Conservation (phyloP, 2,888 invertebrate genomes). For the Drosophila putrida region DNA sequence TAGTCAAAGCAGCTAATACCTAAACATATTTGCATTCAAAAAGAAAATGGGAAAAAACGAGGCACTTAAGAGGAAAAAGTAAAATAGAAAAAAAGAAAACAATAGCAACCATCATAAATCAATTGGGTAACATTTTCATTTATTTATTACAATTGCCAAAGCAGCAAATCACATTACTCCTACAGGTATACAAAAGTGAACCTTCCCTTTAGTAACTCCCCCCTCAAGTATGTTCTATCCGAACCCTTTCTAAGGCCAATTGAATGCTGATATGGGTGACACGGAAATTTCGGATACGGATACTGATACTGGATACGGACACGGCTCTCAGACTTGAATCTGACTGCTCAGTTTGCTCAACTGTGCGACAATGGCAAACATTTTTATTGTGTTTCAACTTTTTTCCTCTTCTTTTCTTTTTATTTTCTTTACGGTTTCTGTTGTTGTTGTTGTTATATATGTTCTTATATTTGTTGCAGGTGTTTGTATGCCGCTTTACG, state of each 20-base stretch:
- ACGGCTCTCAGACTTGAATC: neutral
- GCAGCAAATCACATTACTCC: constrained; percentile 53
- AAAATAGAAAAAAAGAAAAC: neutral
- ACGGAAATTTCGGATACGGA: constrained; percentile 44
- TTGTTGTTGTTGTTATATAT: constrained; percentile 10
- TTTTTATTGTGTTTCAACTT: too few relatives aligned
- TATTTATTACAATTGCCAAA: constrained; percentile 62
- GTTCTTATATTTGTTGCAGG: constrained; percentile 34
- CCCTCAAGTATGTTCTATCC: neutral
- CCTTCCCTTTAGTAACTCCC: constrained; percentile 3
- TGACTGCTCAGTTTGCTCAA: too few relatives aligned
- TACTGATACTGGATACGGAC: constrained; percentile 32
- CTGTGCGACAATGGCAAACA: too few relatives aligned
- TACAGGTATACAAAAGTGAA: constrained; percentile 6
- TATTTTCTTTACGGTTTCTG: constrained; percentile 4
- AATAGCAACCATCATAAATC: constrained; percentile 54
- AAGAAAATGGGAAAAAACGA: neutral
- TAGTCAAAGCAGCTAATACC: too few relatives aligned
- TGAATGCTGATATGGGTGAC: constrained; percentile 49
- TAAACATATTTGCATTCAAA: too few relatives aligned
- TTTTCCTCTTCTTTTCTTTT: neutral
- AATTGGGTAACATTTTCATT: constrained; percentile 72
- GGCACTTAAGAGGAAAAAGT: neutral
- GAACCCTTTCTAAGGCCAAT: constrained; percentile 36
- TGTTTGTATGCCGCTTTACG: constrained; percentile 58